Conservation (phyloP, 2,888 invertebrate species). For the Drosophila phalerata region DNA sequence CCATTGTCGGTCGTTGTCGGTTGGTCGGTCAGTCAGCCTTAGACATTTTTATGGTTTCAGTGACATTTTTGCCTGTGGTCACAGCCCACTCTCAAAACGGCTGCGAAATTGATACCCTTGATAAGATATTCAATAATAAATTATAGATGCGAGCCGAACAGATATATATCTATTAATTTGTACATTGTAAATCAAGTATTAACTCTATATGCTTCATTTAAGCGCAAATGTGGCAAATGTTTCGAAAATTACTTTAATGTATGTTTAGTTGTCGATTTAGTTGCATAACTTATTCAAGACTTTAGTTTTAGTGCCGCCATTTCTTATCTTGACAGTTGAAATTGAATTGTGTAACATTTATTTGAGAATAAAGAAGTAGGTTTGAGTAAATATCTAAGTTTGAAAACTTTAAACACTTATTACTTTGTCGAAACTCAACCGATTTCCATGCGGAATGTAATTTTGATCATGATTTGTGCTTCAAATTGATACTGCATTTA, state of each 20-base stretch:
- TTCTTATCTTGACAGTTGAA: too few species aligned
- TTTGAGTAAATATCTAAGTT: too few species aligned
- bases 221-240: neutral
- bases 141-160: constrained; percentile 23
- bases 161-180: constrained; percentile 22
- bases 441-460: neutral
- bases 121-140: constrained; percentile 38
- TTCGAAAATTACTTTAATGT: neutral
- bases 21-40: constrained; percentile 38
- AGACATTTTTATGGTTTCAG: constrained; percentile 74
- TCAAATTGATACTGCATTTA: neutral
- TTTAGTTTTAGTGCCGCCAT: neutral
- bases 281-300: neutral
- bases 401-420: neutral
- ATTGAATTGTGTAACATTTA: too few species aligned
- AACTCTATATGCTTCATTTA: neutral
- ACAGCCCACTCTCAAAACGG: constrained; percentile 12
- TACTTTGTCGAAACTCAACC: neutral
- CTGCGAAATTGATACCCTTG: constrained; percentile 46
- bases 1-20: neutral
- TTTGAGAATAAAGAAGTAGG: too few species aligned
- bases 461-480: neutral
- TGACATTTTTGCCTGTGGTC: constrained; percentile 60
- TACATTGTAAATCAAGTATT: constrained; percentile 8
- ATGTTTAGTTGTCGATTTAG: accelerated